A percentile compares a stretch with the other conserved stretches of the same genome.
phyloP scores from a whole-genome alignment of 2,888 invertebrate species.

The Crossocerus cetratus region DNA sequence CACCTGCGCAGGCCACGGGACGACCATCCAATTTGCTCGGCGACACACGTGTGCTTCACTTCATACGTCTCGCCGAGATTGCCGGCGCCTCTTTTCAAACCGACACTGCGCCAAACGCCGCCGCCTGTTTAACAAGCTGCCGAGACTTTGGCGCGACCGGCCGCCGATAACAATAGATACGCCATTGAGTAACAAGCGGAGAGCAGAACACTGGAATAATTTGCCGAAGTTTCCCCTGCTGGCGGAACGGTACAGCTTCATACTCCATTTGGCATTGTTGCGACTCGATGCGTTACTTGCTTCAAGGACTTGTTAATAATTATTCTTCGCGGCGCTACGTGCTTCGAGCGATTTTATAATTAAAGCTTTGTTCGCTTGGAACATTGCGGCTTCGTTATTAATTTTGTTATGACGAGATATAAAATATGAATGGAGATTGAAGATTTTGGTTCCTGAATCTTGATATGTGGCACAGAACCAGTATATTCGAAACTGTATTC shows the following conservation, averaged over 20 bases:
- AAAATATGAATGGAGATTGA: neutral
- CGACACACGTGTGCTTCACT: neutral
- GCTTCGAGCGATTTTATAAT: no score
- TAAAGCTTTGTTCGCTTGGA: no score
- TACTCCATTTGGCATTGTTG: no score
- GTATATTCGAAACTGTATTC: no score
- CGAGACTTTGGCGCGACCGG: neutral
- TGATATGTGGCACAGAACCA: no score
- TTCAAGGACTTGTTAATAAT: no score
- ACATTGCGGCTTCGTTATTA: neutral
- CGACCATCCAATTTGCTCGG: slow-evolving; percentile 17
- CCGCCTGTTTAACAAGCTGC: no score
- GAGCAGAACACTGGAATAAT: slow-evolving; percentile 32
- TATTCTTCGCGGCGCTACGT: no score
- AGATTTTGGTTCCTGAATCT: neutral
- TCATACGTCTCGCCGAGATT: slow-evolving; percentile 10
- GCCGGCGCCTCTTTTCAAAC: neutral
- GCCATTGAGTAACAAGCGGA: slow-evolving; percentile 4
- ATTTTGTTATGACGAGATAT: no score
- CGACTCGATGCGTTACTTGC: no score
- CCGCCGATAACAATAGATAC: neutral
- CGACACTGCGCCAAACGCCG: neutral
- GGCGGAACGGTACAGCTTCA: no score
- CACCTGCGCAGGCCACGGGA: slow-evolving; percentile 13
- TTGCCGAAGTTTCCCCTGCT: slow-evolving; percentile 1